Evolutionary conservation across 1,140 invertebrate species (phyloP).

Genomic region (Drosophila truncata): DNA sequence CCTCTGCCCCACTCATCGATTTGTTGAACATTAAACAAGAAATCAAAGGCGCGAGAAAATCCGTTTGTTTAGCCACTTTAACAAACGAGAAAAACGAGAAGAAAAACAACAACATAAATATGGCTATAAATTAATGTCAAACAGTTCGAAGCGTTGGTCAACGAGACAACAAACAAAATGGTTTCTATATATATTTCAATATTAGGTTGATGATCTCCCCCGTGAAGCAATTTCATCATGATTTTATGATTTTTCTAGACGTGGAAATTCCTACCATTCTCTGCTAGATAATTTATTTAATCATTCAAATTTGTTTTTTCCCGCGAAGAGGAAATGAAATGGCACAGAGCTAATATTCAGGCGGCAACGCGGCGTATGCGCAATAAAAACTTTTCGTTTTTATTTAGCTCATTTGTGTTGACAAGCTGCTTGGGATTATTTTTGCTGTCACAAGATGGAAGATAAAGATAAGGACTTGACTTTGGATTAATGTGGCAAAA

Average conservation of each 20-base stretch:
- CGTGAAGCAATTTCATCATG: conserved; percentile 17
- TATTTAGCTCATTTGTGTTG: conserved; percentile 45
- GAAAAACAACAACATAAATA: not conserved
- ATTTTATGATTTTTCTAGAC: conserved; percentile 18
- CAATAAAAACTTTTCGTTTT: conserved; percentile 57
- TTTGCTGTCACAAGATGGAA: conserved; percentile 20
- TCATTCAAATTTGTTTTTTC: conserved; percentile 65
- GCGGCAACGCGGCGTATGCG: conserved; percentile 61
- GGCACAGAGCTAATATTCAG: conserved; percentile 31
- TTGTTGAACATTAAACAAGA: conserved; percentile 60
- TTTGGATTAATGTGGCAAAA: conserved; percentile 22
- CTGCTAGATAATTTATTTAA: conserved; percentile 69
- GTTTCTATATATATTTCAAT: not conserved
- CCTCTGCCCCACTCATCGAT: conserved; percentile 44
- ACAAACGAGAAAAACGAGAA: not conserved
- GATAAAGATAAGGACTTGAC: conserved; percentile 31
- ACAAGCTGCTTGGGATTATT: conserved; percentile 42
- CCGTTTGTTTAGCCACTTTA: conserved; percentile 12
- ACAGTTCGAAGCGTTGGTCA: conserved; percentile 20
- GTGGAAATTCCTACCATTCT: conserved; percentile 26
- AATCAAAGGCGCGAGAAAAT: conserved; percentile 28
- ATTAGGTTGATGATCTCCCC: conserved; percentile 27
- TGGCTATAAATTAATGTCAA: conserved; percentile 40
- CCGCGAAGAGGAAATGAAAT: conserved; percentile 27
- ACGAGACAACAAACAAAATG: conserved; percentile 21